Evolutionary conservation across 2,797 vertebrate species (phyloP), one percentile per base, ranked within the genome.

Genomic region (Melanotaenia pygmaea): DNA sequence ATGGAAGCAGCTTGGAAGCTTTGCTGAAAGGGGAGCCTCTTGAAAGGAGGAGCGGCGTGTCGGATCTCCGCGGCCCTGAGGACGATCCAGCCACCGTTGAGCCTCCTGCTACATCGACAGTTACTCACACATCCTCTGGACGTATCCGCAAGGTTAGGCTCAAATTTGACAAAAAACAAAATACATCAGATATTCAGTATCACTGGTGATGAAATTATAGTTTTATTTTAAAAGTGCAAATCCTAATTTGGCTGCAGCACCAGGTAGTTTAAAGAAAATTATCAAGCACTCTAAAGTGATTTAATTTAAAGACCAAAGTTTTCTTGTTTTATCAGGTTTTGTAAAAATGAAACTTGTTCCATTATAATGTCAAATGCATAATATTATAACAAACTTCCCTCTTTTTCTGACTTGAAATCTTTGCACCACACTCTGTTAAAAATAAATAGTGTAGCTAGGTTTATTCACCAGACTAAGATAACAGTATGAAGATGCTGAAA

Each of bases 1-100:
- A 99, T 0, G 97, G 98, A 74, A 99, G 97, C 91, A 98, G 98
- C 74, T 89, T 99, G 90, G 98, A 99, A 54, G 97, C 97, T 0
- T 91, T 99, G 32, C 82, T 99, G 30, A 95, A 98, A 77, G 97
- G 96, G 0, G 98, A 99, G 57, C 94, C 97, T 0, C 53, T 97
- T 26, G 97, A 98, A 32, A 96, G 97, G 67, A 94, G 96, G 67
- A 92, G 89, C 0, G 86, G 93, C 0, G 88, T 94, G 35, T 92
- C 96, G 0, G 98, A 99, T 2, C 80, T 94, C 12, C 92, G 96
- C 0, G 87, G 92, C 0, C 93, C 97, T 0, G 97, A 99, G 89
- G 94, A 95, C 3, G 94, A 95, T 40, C 22, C 74, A 1, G 95
- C 95, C 81, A 86, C 95, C 4, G 94, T 95, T 0, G 97, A 99